Evolutionary conservation across 2,797 vertebrate genomes (phyloP).

Genomic region (Centroberyx gerrardi): DNA sequence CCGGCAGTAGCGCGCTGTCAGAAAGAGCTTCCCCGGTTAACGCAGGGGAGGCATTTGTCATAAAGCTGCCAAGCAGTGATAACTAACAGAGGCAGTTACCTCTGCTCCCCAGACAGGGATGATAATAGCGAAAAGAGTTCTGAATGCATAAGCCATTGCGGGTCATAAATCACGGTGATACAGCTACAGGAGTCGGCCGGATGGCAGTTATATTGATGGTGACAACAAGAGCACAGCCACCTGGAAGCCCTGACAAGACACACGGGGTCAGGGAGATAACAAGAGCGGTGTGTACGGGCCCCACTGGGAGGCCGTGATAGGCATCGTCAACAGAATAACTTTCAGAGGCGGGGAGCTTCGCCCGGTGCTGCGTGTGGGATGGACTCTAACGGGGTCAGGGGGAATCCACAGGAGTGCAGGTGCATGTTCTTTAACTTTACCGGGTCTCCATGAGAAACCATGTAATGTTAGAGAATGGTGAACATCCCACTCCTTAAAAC

Average conservation of each 20-base stretch:
- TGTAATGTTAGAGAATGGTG: too few relatives aligned
- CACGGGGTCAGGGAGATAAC: slow-evolving; percentile 55
- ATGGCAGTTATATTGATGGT: slow-evolving; percentile 49
- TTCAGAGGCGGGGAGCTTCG: slow-evolving; percentile 3
- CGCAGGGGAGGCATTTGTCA: slow-evolving; percentile 66
- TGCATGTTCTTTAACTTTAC: too few relatives aligned
- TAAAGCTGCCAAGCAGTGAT: slow-evolving; percentile 65
- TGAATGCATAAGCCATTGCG: slow-evolving; percentile 58
- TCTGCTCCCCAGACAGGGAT: slow-evolving; percentile 54
- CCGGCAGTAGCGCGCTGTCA: slow-evolving; percentile 38
- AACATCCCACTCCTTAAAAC: too few relatives aligned
- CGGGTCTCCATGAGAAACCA: background rate
- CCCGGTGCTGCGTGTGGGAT: background rate
- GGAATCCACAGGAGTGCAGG: background rate
- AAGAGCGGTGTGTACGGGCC: slow-evolving; percentile 14
- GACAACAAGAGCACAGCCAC: slow-evolving; percentile 42
- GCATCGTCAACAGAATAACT: slow-evolving; percentile 6
- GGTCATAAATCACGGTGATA: slow-evolving; percentile 68
- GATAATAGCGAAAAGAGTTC: slow-evolving; percentile 60
- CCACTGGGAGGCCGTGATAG: slow-evolving; percentile 10
- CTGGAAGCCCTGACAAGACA: slow-evolving; percentile 53
- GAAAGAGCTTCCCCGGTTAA: slow-evolving; percentile 42
- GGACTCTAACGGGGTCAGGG: background rate
- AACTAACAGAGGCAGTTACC: slow-evolving; percentile 64
- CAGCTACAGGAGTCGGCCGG: slow-evolving; percentile 50